Evolutionary conservation across 2,113 vertebrate species (phyloP), one percentile per base, ranked within the genome.

Genomic region (Tauraco erythrolophus): DNA sequence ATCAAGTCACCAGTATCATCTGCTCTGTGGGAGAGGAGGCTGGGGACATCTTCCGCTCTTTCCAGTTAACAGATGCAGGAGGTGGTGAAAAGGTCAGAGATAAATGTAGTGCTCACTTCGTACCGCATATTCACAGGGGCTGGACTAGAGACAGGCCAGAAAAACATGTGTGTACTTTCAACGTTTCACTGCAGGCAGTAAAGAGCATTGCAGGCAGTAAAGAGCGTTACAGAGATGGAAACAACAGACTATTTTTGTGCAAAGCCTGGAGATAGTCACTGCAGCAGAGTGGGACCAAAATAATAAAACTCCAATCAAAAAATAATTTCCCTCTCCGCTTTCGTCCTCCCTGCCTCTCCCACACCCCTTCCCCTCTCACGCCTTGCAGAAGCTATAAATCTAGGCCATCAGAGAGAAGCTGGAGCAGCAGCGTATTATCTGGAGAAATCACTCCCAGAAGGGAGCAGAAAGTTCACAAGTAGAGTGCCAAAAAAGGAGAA

Each of bases 381-480:
- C 94, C 79, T 94, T 28, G 17, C 60, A 43, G 78, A 92, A 88
- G 89, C 71, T 81, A 77, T 97, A 96, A 96, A 96, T 97, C 93
- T 96, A 92, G 87, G 88, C 86, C 88, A 95, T 96, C 92, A 96
- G 96, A 97, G 95, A 88, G 83, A 96, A 93, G 88, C 96, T 95
- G 92, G 91, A 96, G 96, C 94, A 97, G 96, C 71, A 96, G 94
- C 27, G 25, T 92, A 96, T 97, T 98, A 95, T 97, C 95, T 97
- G 93, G 93, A 98, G 97, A 98, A 98, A 98, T 98, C 92, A 97
- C 96, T 97, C 96, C 96, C 97, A 97, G 93, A 97, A 97, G 90
- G 91, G 94, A 98, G 96, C 96, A 97, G 92, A 97, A 97, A 97
- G 96, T 97, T 98, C 97, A 95, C 94, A 96, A 95, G 91, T 89